Evolutionary conservation across 2,888 invertebrate species (phyloP).

Genomic region (Nymphalis polychloros): DNA sequence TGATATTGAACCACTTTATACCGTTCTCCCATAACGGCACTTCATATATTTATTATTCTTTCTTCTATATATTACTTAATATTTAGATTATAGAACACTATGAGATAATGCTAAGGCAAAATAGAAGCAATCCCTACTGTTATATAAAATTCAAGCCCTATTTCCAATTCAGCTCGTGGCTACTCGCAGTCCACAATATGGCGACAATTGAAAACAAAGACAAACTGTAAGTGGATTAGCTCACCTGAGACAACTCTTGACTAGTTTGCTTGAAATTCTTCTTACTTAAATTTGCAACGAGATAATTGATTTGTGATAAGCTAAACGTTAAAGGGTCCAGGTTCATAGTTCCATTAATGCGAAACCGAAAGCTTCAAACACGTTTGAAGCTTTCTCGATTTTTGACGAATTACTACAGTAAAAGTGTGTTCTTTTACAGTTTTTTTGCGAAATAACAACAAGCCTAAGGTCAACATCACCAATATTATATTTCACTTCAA

Average conservation of each 20-base stretch:
- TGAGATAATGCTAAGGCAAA: constrained; percentile 36
- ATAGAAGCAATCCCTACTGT: constrained; percentile 37
- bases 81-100: constrained; percentile 44
- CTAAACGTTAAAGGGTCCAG: constrained; percentile 99
- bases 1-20: constrained; percentile 34
- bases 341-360: constrained; percentile 98
- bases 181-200: constrained; percentile 67
- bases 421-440: constrained; percentile 70
- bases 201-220: constrained; percentile 75
- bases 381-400: constrained; percentile 95
- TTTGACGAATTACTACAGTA: constrained; percentile 85
- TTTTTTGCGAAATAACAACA: constrained; percentile 71
- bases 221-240: constrained; percentile 62
- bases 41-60: constrained; percentile 14
- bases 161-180: constrained; percentile 52
- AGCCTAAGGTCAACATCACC: constrained; percentile 79
- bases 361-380: constrained; percentile 97
- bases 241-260: constrained; percentile 94
- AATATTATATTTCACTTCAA: constrained; percentile 71
- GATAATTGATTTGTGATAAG: constrained; percentile 99
- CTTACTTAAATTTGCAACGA: constrained; percentile 97
- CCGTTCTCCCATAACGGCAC: constrained; percentile 24
- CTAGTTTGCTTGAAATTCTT: constrained; percentile 96
- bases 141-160: constrained; percentile 31
- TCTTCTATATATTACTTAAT: constrained; percentile 36